phyloP scores from a whole-genome alignment of 2,888 invertebrate genomes.

The Chironomus tentans region DNA sequence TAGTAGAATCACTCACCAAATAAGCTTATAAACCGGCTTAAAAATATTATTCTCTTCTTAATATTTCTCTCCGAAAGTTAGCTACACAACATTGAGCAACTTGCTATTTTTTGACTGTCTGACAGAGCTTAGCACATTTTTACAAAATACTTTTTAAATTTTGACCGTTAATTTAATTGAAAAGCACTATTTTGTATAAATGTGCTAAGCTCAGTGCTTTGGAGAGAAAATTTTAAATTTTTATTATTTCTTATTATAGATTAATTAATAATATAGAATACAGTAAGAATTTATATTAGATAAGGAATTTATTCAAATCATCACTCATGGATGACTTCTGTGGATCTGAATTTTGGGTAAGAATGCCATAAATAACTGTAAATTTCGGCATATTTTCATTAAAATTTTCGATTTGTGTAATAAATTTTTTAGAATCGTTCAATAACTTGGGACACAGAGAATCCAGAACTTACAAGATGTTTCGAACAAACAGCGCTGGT shows the following conservation, averaged over 20 bases:
- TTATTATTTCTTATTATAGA: too few relatives aligned
- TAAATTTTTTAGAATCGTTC: constrained; percentile 55
- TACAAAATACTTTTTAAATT: too few relatives aligned
- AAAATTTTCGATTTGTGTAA: background rate
- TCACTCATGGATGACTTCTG: constrained; percentile 58
- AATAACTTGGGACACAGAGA: constrained; percentile 68
- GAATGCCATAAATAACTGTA: constrained; percentile 34
- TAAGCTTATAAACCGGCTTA: background rate
- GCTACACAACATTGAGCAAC: background rate
- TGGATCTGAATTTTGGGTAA: constrained; percentile 74
- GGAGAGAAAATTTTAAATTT: too few relatives aligned
- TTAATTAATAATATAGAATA: too few relatives aligned
- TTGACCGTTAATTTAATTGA: too few relatives aligned
- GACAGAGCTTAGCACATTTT: too few relatives aligned
- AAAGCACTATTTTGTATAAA: too few relatives aligned
- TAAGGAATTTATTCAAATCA: too few relatives aligned
- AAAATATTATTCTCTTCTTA: background rate
- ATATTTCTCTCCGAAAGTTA: background rate
- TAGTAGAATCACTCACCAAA: background rate
- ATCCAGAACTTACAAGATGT: constrained; percentile 82
- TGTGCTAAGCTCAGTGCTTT: too few relatives aligned
- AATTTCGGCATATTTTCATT: constrained; percentile 32
- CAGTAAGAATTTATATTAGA: too few relatives aligned
- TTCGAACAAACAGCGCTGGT: constrained; percentile 84
- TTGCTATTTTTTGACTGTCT: too few relatives aligned